Conservation (phyloP, 2,888 invertebrate species). For the Theretra japonica region DNA sequence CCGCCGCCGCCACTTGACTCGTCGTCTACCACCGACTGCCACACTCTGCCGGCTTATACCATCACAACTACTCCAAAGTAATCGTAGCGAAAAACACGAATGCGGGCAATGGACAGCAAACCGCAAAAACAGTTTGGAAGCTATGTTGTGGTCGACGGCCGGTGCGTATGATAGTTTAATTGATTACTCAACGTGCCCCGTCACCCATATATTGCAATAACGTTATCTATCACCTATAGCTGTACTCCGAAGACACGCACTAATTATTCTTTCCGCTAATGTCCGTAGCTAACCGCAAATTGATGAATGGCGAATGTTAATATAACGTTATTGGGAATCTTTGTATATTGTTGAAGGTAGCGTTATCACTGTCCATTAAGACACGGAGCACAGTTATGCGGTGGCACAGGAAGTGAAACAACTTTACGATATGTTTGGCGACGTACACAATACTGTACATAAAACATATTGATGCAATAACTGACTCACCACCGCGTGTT, state of each 20-base stretch:
- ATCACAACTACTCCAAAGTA: constrained; percentile 55
- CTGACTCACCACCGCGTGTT: too few species aligned
- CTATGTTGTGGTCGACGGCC: constrained; percentile 65
- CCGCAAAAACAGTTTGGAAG: constrained; percentile 72
- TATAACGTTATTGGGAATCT: constrained; percentile 17
- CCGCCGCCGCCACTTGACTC: constrained; percentile 37
- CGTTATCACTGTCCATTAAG: constrained; percentile 16
- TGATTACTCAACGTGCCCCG: constrained; percentile 58
- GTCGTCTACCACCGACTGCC: constrained; percentile 42
- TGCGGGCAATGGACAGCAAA: constrained; percentile 66
- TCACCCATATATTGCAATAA: constrained; percentile 37
- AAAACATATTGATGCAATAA: too few species aligned
- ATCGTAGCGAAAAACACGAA: constrained; percentile 65
- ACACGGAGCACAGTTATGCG: background rate
- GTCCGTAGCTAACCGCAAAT: constrained; percentile 43
- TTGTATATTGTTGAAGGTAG: constrained; percentile 10
- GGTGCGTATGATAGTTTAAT: constrained; percentile 66
- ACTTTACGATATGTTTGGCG: background rate
- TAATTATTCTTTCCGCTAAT: constrained; percentile 55
- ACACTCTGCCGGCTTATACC: constrained; percentile 56
- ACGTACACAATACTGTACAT: too few species aligned
- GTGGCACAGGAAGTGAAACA: background rate
- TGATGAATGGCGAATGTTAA: constrained; percentile 29
- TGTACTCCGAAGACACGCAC: constrained; percentile 54
- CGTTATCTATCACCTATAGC: constrained; percentile 39